These are phyloP conservation scores for Dicrostonyx torquatus DNA, from an alignment of 2,797 vertebrate species.

Conservation along the genomic window DNA sequence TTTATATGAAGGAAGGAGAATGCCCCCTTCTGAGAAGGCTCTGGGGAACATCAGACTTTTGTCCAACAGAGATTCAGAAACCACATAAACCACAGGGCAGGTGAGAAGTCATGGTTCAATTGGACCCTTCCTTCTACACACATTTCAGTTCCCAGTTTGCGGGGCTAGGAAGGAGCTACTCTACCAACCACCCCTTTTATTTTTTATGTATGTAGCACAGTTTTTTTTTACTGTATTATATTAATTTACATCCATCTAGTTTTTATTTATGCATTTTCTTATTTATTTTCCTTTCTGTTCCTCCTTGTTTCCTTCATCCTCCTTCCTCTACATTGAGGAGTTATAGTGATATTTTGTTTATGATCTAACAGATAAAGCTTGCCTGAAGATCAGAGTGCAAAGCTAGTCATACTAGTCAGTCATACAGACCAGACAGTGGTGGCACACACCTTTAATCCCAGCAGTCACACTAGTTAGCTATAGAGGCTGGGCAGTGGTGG, in stretches of 20 bases:
- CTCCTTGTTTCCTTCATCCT: too few relatives aligned
- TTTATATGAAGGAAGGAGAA: background rate
- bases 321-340: background rate
- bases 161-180: too few relatives aligned
- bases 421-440: too few relatives aligned
- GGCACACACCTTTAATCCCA: too few relatives aligned
- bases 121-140: background rate
- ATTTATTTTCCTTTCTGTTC: too few relatives aligned
- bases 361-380: too few relatives aligned
- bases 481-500: too few relatives aligned
- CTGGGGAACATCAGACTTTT: background rate
- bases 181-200: too few relatives aligned
- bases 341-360: too few relatives aligned
- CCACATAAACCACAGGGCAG: background rate
- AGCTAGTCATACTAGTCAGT: too few relatives aligned
- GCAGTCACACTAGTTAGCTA: too few relatives aligned
- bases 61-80: background rate
- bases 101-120: background rate
- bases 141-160: background rate
- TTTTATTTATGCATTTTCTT: background rate
- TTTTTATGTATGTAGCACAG: background rate
- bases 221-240: background rate
- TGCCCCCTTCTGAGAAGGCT: background rate
- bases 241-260: background rate
- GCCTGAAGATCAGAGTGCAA: too few relatives aligned